phyloP scores from a whole-genome alignment of 2,797 vertebrate species.

The Poeciliopsis presidionis region DNA sequence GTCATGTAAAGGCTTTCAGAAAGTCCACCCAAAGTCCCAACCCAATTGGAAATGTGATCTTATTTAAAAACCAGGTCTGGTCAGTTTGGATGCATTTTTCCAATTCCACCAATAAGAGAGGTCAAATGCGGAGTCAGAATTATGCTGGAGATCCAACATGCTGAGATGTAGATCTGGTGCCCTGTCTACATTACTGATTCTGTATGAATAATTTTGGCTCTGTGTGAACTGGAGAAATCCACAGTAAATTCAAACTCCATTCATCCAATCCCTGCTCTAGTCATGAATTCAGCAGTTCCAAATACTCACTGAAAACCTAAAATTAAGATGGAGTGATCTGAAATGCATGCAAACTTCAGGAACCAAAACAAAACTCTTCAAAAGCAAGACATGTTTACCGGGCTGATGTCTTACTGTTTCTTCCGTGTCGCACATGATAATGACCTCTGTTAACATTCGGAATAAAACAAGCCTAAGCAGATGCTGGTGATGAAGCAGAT shows the following conservation, averaged over 20 bases:
- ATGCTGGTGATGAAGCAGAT: background rate
- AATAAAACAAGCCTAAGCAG: constrained; percentile 2
- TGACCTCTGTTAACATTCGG: background rate
- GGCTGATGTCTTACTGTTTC: background rate
- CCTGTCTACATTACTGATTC: background rate
- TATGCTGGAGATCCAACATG: background rate
- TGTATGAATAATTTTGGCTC: background rate
- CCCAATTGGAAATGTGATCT: background rate
- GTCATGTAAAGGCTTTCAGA: background rate
- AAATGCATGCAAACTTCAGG: background rate
- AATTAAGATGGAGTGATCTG: no score
- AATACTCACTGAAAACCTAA: no score
- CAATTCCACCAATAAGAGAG: background rate
- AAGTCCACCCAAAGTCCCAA: background rate
- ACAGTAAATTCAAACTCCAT: background rate
- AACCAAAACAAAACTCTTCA: background rate
- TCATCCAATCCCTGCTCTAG: no score
- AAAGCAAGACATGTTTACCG: background rate
- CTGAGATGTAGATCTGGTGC: background rate
- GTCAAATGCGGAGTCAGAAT: background rate
- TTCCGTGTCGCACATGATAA: background rate
- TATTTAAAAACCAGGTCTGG: background rate
- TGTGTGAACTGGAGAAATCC: background rate
- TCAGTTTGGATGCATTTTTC: background rate
- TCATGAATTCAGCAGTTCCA: no score